phyloP scores from a whole-genome alignment of 2,113 vertebrate genomes.

The Sinosuthora webbiana region DNA sequence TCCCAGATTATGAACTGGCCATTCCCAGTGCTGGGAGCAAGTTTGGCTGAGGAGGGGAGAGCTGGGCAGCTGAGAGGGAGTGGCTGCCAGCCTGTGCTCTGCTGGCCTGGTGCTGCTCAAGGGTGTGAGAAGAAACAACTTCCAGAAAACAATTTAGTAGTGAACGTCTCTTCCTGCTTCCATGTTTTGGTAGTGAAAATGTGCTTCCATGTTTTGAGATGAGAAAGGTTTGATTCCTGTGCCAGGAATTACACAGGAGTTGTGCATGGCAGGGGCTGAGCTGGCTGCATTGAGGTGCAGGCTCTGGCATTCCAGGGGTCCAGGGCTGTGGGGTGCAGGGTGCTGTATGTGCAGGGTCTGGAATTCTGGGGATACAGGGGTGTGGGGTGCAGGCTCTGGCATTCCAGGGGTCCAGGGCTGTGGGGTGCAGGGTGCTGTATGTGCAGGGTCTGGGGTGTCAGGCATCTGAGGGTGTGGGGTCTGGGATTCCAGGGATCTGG shows the following conservation, averaged over 20 bases:
- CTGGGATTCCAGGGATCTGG: no score
- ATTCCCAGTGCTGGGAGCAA: neutral
- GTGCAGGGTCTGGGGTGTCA: neutral
- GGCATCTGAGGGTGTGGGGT: no score
- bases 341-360: no score
- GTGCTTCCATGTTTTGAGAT: neutral
- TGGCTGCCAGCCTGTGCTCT: accelerated
- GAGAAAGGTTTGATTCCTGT: neutral
- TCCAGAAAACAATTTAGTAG: neutral
- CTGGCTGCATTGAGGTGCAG: neutral
- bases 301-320: neutral
- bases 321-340: no score
- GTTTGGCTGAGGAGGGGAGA: neutral
- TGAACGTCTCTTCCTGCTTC: neutral
- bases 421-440: no score
- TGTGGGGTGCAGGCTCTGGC: neutral
- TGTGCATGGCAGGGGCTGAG: neutral
- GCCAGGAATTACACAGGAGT: neutral
- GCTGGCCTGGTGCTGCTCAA: neutral
- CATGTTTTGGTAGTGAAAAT: neutral
- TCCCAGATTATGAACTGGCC: neutral
- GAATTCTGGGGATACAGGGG: no score
- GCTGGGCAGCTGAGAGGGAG: neutral
- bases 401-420: neutral
- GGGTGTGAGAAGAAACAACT: neutral